phyloP scores from a whole-genome alignment of 2,113 vertebrate genomes.

The Callithrix jacchus region DNA sequence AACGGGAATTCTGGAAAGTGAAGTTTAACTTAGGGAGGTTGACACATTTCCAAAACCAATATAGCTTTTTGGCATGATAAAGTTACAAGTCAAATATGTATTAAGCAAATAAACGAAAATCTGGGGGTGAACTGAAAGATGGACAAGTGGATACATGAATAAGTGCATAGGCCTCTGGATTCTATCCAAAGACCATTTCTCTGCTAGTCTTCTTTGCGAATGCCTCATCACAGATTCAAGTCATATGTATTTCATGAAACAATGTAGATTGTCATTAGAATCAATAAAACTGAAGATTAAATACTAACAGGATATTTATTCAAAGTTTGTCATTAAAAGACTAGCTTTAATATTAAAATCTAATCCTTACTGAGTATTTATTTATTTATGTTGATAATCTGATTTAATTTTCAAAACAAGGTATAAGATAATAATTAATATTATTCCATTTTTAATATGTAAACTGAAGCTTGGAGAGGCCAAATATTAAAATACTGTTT shows the following conservation, averaged over 20 bases:
- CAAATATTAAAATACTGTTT: background rate
- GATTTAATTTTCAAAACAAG: slow-evolving; percentile 3
- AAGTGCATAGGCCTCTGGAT: background rate
- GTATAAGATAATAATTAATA: background rate
- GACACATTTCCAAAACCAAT: background rate
- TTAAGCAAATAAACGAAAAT: background rate
- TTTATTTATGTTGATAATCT: background rate
- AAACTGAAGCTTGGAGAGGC: background rate
- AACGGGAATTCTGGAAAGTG: background rate
- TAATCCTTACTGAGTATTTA: background rate
- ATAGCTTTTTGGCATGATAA: background rate
- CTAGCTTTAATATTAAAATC: slow-evolving; percentile 44
- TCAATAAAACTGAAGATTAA: slow-evolving; percentile 54
- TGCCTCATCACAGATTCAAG: slow-evolving; percentile 25
- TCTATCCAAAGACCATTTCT: slow-evolving; percentile 1
- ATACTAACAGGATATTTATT: slow-evolving; percentile 34
- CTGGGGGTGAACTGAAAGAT: background rate
- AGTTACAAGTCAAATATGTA: background rate
- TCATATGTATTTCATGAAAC: slow-evolving; percentile 19
- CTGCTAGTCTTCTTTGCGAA: background rate
- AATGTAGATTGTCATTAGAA: slow-evolving; percentile 28
- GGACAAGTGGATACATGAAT: background rate
- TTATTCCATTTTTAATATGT: background rate
- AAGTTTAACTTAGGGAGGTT: background rate
- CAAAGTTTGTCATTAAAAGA: background rate